A percentile compares a stretch with the other conserved stretches of the same genome.
Evolutionary conservation across 37 sponge, comb jelly and placozoan genomes (phyloP).

Genomic region (Beroe forskalii): DNA sequence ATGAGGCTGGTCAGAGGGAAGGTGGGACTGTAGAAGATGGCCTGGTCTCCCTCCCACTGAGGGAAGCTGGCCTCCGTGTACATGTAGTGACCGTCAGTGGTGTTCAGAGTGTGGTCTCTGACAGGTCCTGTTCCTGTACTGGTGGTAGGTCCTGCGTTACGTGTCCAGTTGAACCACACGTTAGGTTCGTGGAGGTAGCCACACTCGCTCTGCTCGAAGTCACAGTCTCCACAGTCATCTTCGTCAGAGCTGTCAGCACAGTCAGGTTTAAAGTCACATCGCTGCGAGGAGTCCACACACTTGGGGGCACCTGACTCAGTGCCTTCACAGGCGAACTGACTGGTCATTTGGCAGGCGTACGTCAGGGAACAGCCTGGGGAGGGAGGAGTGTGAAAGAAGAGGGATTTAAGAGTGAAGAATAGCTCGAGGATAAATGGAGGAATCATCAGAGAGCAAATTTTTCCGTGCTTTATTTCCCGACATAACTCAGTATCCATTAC

Average conservation of each 20-base stretch:
- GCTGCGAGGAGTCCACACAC: conserved; percentile 1
- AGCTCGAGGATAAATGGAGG: not conserved
- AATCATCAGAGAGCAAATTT: too few relatives aligned
- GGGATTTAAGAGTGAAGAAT: not conserved
- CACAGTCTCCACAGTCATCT: conserved; percentile 56
- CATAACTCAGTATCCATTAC: too few relatives aligned
- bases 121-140: conserved; percentile 64
- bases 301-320: not conserved
- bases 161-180: conserved; percentile 54
- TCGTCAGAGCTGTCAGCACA: conserved; percentile 29
- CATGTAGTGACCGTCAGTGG: conserved; percentile 46
- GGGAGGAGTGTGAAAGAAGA: not conserved
- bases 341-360: not conserved
- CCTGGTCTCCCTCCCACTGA: conserved; percentile 26
- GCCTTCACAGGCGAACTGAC: conserved; percentile 19
- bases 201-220: conserved; percentile 66
- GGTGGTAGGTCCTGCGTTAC: conserved; percentile 49
- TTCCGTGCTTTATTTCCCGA: too few relatives aligned
- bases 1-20: not conserved
- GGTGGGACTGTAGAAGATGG: conserved; percentile 43
- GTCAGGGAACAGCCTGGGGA: not conserved
- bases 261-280: conserved; percentile 40
- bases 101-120: conserved; percentile 66
- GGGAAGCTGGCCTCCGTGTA: conserved; percentile 55
- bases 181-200: conserved; percentile 58